A percentile compares a stretch with the other conserved stretches of the same genome.
Evolutionary conservation across 2,113 vertebrate species (phyloP).

Genomic region (Albula goreensis): DNA sequence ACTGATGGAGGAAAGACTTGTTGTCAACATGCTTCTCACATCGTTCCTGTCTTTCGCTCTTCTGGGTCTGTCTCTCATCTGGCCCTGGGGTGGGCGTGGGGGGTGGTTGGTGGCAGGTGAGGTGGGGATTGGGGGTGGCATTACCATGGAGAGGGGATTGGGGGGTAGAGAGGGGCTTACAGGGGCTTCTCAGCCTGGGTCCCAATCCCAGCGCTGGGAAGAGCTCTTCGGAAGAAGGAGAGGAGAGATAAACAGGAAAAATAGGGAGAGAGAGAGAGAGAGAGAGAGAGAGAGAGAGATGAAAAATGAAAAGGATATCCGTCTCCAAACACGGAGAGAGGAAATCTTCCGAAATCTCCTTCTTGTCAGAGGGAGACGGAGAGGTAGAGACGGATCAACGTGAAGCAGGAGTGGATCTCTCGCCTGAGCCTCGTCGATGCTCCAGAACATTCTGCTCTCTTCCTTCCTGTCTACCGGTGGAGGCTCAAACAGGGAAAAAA

Average conservation of each 20-base stretch:
- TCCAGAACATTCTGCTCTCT: no score
- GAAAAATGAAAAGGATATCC: constrained; percentile 60
- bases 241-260: constrained; percentile 60
- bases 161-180: constrained; percentile 15
- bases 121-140: background rate
- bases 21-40: background rate
- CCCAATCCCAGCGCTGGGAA: constrained; percentile 49
- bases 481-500: no score
- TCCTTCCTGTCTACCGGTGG: no score
- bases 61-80: constrained; percentile 46
- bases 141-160: no score
- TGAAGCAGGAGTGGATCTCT: constrained; percentile 6
- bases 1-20: background rate
- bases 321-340: constrained; percentile 55
- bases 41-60: constrained; percentile 46
- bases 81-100: constrained; percentile 50
- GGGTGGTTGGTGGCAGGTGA: background rate
- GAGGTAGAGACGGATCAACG: constrained; percentile 26
- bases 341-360: constrained; percentile 68
- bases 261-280: background rate
- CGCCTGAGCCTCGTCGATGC: no score
- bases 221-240: constrained; percentile 50
- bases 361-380: constrained; percentile 53
- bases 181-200: background rate
- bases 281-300: constrained; percentile 49